Conservation (phyloP, 2,797 vertebrate species). For the Pelobates cultripes region DNA sequence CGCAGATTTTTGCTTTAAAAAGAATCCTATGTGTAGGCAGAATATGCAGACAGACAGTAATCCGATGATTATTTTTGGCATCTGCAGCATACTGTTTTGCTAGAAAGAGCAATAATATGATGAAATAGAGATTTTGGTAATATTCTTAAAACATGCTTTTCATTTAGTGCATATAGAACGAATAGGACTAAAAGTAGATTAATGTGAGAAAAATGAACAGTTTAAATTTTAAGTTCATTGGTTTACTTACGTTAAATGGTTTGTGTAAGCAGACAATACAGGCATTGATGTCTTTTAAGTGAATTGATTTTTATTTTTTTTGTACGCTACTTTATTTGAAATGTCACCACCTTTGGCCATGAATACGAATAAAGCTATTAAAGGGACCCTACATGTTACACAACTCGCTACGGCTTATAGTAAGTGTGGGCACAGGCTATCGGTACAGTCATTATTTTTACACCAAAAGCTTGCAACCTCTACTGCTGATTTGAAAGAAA, state of each 20-base stretch:
- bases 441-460: too few relatives aligned
- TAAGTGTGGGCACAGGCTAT: too few relatives aligned
- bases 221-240: conserved; percentile 29
- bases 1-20: background rate
- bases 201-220: conserved; percentile 7
- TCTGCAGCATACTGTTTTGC: conserved; percentile 8
- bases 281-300: background rate
- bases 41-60: conserved; percentile 11
- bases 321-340: background rate
- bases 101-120: conserved; percentile 33
- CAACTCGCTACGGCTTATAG: too few relatives aligned
- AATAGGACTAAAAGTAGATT: conserved; percentile 36
- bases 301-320: background rate
- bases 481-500: too few relatives aligned
- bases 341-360: background rate
- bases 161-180: conserved; percentile 21
- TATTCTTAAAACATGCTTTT: conserved; percentile 42
- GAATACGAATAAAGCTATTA: too few relatives aligned
- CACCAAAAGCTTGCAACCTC: too few relatives aligned
- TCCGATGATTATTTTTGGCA: conserved; percentile 18
- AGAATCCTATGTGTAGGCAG: background rate
- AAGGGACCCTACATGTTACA: too few relatives aligned
- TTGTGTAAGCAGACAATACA: background rate
- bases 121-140: conserved; percentile 27
- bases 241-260: conserved; percentile 28